Evolutionary conservation across 2,888 invertebrate species (phyloP).

Genomic region (Caenorhabditis sp.): DNA sequence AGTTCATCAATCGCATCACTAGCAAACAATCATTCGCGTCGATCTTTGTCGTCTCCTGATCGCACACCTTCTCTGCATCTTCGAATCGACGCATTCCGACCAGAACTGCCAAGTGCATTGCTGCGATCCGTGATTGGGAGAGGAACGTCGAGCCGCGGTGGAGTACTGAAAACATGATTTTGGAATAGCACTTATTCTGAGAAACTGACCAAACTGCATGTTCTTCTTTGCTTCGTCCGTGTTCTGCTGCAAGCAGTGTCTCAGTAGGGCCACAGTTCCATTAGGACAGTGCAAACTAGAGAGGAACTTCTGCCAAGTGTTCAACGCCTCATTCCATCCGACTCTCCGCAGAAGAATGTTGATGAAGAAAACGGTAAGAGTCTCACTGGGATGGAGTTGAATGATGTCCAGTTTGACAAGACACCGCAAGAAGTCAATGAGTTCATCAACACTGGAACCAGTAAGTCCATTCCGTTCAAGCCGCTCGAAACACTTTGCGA

Average conservation of each 20-base stretch:
- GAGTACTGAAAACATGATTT: slow-evolving; percentile 62
- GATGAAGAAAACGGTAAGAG: slow-evolving; percentile 70
- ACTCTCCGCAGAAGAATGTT: slow-evolving; percentile 68
- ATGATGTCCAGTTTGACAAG: slow-evolving; percentile 73
- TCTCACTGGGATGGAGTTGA: slow-evolving; percentile 72
- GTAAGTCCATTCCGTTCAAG: slow-evolving; percentile 48
- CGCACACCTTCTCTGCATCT: slow-evolving; percentile 64
- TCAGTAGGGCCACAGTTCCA: slow-evolving; percentile 73
- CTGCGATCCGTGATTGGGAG: slow-evolving; percentile 65
- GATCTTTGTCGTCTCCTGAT: slow-evolving; percentile 25
- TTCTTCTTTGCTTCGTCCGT: slow-evolving; percentile 58
- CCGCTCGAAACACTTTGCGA: slow-evolving; percentile 64
- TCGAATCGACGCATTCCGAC: slow-evolving; percentile 61
- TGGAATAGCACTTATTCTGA: no score
- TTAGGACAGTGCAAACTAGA: slow-evolving; percentile 72
- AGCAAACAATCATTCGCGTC: slow-evolving; percentile 65
- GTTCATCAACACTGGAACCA: slow-evolving; percentile 60
- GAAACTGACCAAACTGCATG: slow-evolving; percentile 66
- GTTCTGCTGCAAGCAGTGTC: slow-evolving; percentile 49
- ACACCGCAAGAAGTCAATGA: slow-evolving; percentile 73
- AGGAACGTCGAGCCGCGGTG: slow-evolving; percentile 74
- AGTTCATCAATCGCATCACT: slow-evolving; percentile 71
- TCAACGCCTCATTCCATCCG: slow-evolving; percentile 75
- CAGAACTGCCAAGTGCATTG: slow-evolving; percentile 69
- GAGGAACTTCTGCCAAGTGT: slow-evolving; percentile 76